phyloP scores from a whole-genome alignment of 2,888 invertebrate species.

The Lomographa bimaculata region DNA sequence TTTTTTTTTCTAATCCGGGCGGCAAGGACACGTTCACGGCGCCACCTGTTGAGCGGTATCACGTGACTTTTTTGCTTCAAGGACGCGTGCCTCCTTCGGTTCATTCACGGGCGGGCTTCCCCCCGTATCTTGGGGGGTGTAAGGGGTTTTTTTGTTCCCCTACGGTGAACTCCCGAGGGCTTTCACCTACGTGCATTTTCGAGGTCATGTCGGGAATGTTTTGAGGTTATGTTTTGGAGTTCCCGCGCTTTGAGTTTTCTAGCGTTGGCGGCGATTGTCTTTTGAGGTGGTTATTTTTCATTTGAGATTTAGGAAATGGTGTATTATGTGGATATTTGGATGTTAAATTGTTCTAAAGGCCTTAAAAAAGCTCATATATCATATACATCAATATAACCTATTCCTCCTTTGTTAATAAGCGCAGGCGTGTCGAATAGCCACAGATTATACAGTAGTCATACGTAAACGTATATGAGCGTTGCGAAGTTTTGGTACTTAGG shows the following conservation, averaged over 20 bases:
- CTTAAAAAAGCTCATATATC: no score
- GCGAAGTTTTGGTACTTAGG: no score
- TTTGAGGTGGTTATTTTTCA: slow-evolving; percentile 6
- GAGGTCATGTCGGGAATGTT: slow-evolving; percentile 79
- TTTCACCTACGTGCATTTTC: slow-evolving; percentile 82
- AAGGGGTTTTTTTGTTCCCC: slow-evolving; percentile 80
- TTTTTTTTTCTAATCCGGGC: slow-evolving; percentile 66
- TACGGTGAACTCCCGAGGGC: slow-evolving; percentile 78
- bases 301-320: no score
- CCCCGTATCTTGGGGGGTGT: slow-evolving; percentile 76
- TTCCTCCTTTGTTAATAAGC: no score
- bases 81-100: slow-evolving; percentile 80
- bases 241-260: slow-evolving; percentile 42
- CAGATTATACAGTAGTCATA: no score
- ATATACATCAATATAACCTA: no score
- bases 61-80: slow-evolving; percentile 83
- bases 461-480: no score
- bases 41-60: slow-evolving; percentile 80
- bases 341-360: no score
- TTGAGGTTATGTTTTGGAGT: slow-evolving; percentile 71
- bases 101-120: slow-evolving; percentile 77
- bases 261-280: slow-evolving; percentile 9
- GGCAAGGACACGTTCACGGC: slow-evolving; percentile 77
- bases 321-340: no score
- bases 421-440: no score